A percentile compares a stretch with the other conserved stretches of the same genome.
phyloP scores from a whole-genome alignment of 2,113 vertebrate species.

The Onychostruthus taczanowskii region DNA sequence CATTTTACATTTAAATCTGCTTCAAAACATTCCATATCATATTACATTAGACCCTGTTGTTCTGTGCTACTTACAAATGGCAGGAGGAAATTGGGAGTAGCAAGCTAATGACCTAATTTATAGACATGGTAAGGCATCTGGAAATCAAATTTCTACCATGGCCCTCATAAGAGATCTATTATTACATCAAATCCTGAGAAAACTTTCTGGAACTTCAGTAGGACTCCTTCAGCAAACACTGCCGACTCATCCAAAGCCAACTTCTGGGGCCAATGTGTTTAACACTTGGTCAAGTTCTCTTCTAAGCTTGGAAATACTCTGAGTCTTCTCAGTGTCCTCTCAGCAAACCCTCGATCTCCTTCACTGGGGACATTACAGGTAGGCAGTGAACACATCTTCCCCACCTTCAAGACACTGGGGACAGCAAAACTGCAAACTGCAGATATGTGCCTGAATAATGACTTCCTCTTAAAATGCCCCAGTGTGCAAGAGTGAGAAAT shows the following conservation, averaged over 20 bases:
- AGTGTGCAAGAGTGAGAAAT: background rate
- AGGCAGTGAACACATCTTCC: background rate
- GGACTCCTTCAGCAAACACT: background rate
- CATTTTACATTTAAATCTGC: constrained; percentile 60
- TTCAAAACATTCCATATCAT: constrained; percentile 33
- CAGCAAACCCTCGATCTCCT: background rate
- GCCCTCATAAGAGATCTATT: background rate
- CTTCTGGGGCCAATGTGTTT: background rate
- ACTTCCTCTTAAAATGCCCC: background rate
- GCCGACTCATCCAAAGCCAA: background rate
- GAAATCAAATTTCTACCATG: background rate
- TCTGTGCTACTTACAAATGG: constrained; percentile 18
- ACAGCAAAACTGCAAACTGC: background rate
- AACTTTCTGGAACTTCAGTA: background rate
- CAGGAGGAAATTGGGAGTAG: constrained; percentile 52
- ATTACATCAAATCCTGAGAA: background rate
- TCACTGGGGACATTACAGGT: background rate
- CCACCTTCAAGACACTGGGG: background rate
- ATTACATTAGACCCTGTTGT: background rate
- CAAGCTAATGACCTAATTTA: constrained; percentile 42
- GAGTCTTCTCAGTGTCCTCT: background rate
- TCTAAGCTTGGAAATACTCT: background rate
- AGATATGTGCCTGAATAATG: background rate
- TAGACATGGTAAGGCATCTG: background rate
- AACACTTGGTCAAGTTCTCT: background rate